Percentiles rank a stretch among this genome's conserved stretches.
These are phyloP conservation scores for Aix galericulata DNA, from an alignment of 2,113 vertebrate species.

Conservation along the genomic window DNA sequence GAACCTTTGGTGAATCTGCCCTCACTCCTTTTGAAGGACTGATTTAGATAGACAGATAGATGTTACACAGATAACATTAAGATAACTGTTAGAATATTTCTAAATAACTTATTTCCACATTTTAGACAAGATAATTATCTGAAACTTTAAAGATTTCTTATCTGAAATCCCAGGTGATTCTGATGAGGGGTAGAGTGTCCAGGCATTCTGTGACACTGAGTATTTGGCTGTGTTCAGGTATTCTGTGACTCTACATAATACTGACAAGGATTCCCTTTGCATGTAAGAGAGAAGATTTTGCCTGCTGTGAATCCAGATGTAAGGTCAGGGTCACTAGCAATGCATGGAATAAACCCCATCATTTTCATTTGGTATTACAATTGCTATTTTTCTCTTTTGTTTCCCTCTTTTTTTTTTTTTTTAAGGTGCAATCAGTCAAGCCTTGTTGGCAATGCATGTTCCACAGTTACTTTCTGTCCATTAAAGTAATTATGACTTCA, in stretches of 20 bases:
- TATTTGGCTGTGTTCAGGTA: not conserved
- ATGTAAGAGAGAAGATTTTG: not conserved
- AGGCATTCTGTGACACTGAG: not conserved
- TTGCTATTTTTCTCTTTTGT: not conserved
- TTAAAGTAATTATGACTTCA: slow-evolving; percentile 26
- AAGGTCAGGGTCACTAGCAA: not conserved
- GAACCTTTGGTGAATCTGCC: not conserved
- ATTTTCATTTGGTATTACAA: not conserved
- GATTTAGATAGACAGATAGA: not conserved
- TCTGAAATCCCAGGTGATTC: not conserved
- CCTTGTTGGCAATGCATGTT: not conserved
- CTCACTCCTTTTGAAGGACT: not conserved
- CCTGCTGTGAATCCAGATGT: not conserved
- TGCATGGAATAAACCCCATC: not conserved
- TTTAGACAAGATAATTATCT: not conserved
- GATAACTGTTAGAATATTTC: not conserved
- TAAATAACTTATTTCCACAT: not conserved
- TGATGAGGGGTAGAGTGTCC: not conserved
- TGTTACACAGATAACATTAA: not conserved
- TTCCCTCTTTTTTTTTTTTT: not conserved
- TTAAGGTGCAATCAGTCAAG: not conserved
- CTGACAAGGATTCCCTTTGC: not conserved
- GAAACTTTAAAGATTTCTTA: too few relatives aligned
- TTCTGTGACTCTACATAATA: not conserved
- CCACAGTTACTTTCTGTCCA: not conserved